Evolutionary conservation across 2,888 invertebrate species (phyloP).

Genomic region (Palloptera scutellata): DNA sequence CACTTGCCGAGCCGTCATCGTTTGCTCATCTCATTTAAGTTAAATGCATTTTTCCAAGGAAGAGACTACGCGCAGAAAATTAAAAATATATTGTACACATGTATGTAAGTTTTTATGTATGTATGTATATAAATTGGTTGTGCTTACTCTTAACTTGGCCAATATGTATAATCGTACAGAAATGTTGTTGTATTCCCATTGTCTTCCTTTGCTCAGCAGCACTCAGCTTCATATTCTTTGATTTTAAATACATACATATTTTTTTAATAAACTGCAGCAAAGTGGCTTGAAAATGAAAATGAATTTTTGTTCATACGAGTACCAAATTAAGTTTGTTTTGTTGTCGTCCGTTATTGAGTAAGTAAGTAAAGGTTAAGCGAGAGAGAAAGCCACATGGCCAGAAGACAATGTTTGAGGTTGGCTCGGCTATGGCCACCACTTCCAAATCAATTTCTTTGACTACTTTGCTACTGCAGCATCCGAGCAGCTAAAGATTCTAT

Average conservation of each 20-base stretch:
- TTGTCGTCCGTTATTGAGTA: slow-evolving; percentile 3
- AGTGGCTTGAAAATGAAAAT: slow-evolving; percentile 35
- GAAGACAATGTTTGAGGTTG: too few species aligned
- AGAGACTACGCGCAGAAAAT: slow-evolving; percentile 41
- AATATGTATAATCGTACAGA: slow-evolving; percentile 1
- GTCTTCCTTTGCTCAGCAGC: slow-evolving; percentile 22
- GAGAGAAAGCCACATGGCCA: too few species aligned
- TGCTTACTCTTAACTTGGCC: neutral
- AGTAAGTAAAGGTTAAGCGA: neutral
- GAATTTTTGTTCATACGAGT: slow-evolving; percentile 28
- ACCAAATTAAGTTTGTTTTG: slow-evolving; percentile 33
- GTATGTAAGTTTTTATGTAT: slow-evolving; percentile 12
- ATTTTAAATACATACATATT: slow-evolving; percentile 7
- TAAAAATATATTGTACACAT: neutral
- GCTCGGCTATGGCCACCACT: too few species aligned
- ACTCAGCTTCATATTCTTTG: slow-evolving; percentile 22
- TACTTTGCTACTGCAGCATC: neutral
- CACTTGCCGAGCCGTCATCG: neutral
- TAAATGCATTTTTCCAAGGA: slow-evolving; percentile 50
- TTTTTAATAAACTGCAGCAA: slow-evolving; percentile 41
- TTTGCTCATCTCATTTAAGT: slow-evolving; percentile 27
- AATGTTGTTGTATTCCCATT: slow-evolving; percentile 13
- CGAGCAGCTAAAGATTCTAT: neutral
- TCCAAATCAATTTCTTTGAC: too few species aligned
- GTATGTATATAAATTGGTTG: slow-evolving; percentile 17